Evolutionary conservation across 2,797 vertebrate species (phyloP).

Genomic region (Enteromius radiatus): DNA sequence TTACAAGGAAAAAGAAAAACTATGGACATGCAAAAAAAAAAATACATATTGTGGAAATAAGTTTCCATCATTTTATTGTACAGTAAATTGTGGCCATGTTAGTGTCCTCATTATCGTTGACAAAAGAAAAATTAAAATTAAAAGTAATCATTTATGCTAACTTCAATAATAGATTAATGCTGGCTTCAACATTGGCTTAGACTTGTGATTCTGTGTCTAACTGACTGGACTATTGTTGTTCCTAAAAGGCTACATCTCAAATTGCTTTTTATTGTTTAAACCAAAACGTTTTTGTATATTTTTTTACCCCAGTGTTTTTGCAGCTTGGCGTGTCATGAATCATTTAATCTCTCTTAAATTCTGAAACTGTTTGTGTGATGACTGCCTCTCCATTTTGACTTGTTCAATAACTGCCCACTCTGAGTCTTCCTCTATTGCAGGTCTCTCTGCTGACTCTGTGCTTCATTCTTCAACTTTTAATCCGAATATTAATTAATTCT

Average conservation of each 20-base stretch:
- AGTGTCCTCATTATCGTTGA: not conserved
- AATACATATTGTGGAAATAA: not conserved
- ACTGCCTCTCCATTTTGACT: conserved; percentile 63
- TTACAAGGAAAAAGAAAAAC: not conserved
- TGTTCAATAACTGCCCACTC: conserved; percentile 77
- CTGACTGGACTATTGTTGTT: not conserved
- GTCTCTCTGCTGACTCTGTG: conserved; percentile 73
- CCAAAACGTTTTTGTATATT: conserved; percentile 52
- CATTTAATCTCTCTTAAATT: conserved; percentile 37
- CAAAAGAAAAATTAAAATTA: not conserved
- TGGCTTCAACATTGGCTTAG: not conserved
- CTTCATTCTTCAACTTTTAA: conserved; percentile 60
- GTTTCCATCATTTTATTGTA: not conserved
- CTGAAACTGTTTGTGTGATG: conserved; percentile 52
- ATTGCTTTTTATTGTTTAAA: conserved; percentile 30
- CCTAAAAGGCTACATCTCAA: conserved; percentile 51
- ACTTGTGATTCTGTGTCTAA: not conserved
- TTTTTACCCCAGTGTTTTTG: conserved; percentile 31
- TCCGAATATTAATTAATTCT: conserved; percentile 53
- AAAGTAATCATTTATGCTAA: not conserved
- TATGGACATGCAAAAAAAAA: not conserved
- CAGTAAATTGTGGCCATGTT: not conserved
- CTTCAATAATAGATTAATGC: not conserved
- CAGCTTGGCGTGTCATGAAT: conserved; percentile 22
- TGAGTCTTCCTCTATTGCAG: conserved; percentile 84